These are phyloP conservation scores for Pygoscelis adeliae DNA, from an alignment of 2,113 vertebrate genomes.

Conservation along the genomic window DNA sequence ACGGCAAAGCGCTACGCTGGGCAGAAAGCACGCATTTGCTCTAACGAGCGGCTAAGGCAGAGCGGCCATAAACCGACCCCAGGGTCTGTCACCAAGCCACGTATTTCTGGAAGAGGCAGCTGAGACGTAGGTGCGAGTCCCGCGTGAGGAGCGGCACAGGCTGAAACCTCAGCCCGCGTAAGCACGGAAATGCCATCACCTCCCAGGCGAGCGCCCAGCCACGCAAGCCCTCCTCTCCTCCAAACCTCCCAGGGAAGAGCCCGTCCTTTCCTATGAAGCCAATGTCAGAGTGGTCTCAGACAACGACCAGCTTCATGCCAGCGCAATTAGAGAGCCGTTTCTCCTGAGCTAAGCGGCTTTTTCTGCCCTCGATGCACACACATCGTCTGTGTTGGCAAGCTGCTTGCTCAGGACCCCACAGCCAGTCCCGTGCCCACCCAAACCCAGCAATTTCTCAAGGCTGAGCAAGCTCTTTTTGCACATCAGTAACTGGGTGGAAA, in stretches of 20 bases:
- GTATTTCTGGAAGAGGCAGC: not conserved
- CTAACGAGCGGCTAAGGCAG: not conserved
- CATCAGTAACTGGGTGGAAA: not conserved
- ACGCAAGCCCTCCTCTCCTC: not conserved
- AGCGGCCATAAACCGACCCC: not conserved
- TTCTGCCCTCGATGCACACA: rapidly evolving
- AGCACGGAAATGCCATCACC: not conserved
- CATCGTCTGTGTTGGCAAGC: not conserved
- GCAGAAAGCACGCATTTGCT: rapidly evolving
- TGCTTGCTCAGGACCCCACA: not conserved
- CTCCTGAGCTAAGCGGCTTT: not conserved
- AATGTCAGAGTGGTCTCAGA: not conserved
- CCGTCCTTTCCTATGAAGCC: rapidly evolving
- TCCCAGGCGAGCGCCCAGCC: not conserved
- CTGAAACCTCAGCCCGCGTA: not conserved
- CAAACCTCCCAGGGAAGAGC: not conserved
- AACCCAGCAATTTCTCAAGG: not conserved
- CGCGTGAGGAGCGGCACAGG: rapidly evolving
- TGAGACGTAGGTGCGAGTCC: not conserved
- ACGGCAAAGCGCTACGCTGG: rapidly evolving
- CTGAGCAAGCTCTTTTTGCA: not conserved
- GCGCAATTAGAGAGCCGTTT: not conserved
- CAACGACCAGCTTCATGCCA: not conserved
- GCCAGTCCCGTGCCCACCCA: not conserved
- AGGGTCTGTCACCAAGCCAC: not conserved